Conservation (phyloP, 92 coral and sea anemone species). For the Phymanthus crucifer region DNA sequence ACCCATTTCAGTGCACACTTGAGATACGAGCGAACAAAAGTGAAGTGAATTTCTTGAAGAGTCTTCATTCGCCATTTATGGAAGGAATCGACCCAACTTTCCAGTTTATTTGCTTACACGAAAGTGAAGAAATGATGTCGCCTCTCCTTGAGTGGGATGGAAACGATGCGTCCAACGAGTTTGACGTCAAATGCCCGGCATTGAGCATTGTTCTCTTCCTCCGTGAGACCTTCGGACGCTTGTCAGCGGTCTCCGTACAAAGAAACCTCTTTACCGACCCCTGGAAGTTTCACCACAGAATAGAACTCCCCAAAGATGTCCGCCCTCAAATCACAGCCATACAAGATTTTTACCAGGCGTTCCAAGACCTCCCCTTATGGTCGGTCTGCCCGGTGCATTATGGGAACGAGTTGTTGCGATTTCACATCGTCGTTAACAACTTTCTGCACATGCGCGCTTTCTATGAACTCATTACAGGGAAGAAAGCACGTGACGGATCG, state of each 20-base stretch:
- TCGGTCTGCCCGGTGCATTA: constrained; percentile 89
- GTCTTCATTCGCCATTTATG: constrained; percentile 58
- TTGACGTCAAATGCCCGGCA: constrained; percentile 45
- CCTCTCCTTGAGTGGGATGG: constrained; percentile 30
- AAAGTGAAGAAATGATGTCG: constrained; percentile 37
- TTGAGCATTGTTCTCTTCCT: constrained; percentile 66
- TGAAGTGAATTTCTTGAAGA: constrained; percentile 55
- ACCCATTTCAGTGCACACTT: constrained; percentile 73
- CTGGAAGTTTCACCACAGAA: constrained; percentile 88
- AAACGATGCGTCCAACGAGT: background rate
- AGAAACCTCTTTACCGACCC: constrained; percentile 55
- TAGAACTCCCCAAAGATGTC: constrained; percentile 65
- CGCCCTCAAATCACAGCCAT: constrained; percentile 72
- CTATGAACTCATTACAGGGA: constrained; percentile 71
- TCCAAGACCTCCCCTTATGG: constrained; percentile 82
- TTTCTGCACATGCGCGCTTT: constrained; percentile 72
- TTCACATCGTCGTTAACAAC: constrained; percentile 76
- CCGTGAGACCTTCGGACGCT: constrained; percentile 74
- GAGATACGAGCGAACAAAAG: constrained; percentile 51
- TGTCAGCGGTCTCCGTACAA: constrained; percentile 70
- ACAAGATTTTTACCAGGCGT: constrained; percentile 84
- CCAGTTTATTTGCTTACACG: constrained; percentile 65
- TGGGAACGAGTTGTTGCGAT: constrained; percentile 92
- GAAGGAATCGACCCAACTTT: constrained; percentile 89
- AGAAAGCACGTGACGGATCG: constrained; percentile 61